Evolutionary conservation across 2,113 vertebrate species (phyloP), one percentile per base, ranked within the genome.

Genomic region (Tyrannus savana): DNA sequence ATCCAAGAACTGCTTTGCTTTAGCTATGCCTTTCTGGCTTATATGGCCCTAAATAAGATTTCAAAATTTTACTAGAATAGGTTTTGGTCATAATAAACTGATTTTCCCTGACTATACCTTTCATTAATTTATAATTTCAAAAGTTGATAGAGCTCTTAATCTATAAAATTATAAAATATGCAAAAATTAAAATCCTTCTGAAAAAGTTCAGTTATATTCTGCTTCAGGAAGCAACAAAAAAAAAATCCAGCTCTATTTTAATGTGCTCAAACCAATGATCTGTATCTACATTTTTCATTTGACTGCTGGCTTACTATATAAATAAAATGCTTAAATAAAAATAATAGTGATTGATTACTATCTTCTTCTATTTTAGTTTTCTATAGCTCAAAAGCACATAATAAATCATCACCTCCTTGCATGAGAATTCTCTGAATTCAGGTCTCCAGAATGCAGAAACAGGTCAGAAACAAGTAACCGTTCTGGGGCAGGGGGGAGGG

Each of bases 291-390:
- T 60, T 84, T 72, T 33, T 91, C 18, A 79, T 69, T 37, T 87
- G 55, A 87, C 58, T 68, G 37, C 28, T 91, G 37, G 30, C 25
- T 95, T 82, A 64, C 9, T 68, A 37, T 46, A 6, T 22, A 87
- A 85, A 8, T 52, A 74, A 71, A 88, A 92, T 19, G 27, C 30
- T 86, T 80, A 25, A 84, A 82, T 94, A 90, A 95, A 95, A 95
- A 37, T 24, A 69, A 33, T 33, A 74, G 49, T 35, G 23, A 63
- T 23, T 73, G 9, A 68, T 76, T 79, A 23, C 3, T 78, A 4
- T 60, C 1, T 63, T 88, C 59, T 81, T 10, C 6, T 73, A 66
- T 87, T 63, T 88, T 24, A 59, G 7, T 75, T 72, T 18, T 66
- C 39, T 87, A 19, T 72, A 75, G 44, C 56, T 87, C 19, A 90